Evolutionary conservation across 2,888 invertebrate species (phyloP), one percentile per base, ranked within the genome.

Genomic region (Acleris holmiana): DNA sequence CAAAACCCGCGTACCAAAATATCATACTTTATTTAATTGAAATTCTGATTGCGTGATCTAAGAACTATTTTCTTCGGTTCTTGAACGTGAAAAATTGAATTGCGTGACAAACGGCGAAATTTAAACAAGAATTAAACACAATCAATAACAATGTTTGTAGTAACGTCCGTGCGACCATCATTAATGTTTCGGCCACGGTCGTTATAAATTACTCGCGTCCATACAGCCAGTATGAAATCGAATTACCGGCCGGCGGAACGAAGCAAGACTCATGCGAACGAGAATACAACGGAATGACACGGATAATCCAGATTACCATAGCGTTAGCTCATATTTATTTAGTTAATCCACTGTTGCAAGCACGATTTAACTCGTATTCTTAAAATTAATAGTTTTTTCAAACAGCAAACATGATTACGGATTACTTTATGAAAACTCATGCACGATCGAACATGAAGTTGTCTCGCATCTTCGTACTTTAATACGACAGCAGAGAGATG

Each of bases 141-240:
- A 74, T 72, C 76, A 76, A 84, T 60, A 55, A 50, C 46, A 86
- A 84, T 80, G 83, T 85, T 85, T 83, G 77, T 76, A 72, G 60
- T 78, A 76, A 73, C 74, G 77, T 73, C 73, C 76, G 71, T 77
- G 76, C 73, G 75, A 73, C 75, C 70, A 80, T 83, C 76, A 87
- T 86, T 85, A 85, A 79, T 81, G 79, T 66, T 78, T 83, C 79
- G 75, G 84, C 79, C 77, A 82, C 82, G 87, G 85, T 83, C 74
- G 78, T 83, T 83, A 80, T 73, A 74, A 74, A 85, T 85, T 85
- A 79, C 79, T 78, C 78, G 77, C 81, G 80, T 84, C 40, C 35
- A 57, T 57, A 66, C 18, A 58, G 49, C 61, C 40, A 53, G 62
- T 66, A 58, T 62, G 62, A 58, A 81, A 79, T 79, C 76, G 74